Evolutionary conservation across 2,797 vertebrate species (phyloP).

Genomic region (Rhinogobio ventralis): DNA sequence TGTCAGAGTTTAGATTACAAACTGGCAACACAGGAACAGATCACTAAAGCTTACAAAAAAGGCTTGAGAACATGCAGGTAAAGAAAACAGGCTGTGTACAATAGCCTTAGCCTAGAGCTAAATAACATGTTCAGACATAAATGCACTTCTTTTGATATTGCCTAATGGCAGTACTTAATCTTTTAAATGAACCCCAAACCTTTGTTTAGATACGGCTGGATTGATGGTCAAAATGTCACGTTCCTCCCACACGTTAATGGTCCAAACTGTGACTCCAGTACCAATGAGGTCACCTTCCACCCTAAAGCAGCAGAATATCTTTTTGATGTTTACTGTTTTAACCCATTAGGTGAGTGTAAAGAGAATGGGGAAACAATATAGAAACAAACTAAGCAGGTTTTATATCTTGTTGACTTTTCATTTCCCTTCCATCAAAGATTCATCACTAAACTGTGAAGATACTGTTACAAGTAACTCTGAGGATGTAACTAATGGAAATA

Average conservation of each 20-base stretch:
- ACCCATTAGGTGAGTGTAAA: slow-evolving; percentile 74
- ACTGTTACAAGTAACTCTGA: slow-evolving; percentile 26
- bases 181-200: background rate
- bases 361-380: background rate
- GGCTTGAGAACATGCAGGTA: slow-evolving; percentile 87
- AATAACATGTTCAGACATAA: slow-evolving; percentile 24
- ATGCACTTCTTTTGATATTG: slow-evolving; percentile 12
- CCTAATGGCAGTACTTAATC: slow-evolving; percentile 7
- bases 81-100: slow-evolving; percentile 3
- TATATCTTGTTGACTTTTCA: background rate
- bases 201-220: slow-evolving; percentile 80
- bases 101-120: slow-evolving; percentile 21
- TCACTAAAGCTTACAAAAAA: slow-evolving; percentile 66
- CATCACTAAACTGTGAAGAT: slow-evolving; percentile 60
- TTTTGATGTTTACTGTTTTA: slow-evolving; percentile 82
- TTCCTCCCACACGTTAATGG: slow-evolving; percentile 76
- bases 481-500: background rate
- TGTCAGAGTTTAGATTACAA: slow-evolving; percentile 78
- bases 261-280: slow-evolving; percentile 75
- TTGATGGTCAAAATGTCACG: slow-evolving; percentile 72
- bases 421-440: slow-evolving; percentile 23
- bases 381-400: background rate
- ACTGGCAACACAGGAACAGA: slow-evolving; percentile 76
- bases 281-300: slow-evolving; percentile 72
- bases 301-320: slow-evolving; percentile 63